Evolutionary conservation across 1,140 invertebrate species (phyloP), one percentile per base, ranked within the genome.

Genomic region (Polypedilum vanderplanki): DNA sequence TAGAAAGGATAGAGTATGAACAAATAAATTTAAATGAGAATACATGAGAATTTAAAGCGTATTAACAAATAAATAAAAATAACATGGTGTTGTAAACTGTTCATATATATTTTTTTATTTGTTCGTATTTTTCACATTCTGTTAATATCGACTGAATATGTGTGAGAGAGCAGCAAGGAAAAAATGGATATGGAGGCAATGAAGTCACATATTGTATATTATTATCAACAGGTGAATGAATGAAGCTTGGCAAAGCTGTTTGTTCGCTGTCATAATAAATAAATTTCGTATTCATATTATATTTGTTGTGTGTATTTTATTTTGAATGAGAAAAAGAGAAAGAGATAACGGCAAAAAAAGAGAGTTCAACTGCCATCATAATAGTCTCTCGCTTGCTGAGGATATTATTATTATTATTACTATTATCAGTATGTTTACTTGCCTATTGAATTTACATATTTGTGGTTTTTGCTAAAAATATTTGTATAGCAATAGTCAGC

Each of bases 211-310:
- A 57, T 57, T 57, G 46, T 57, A 57, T 12, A 57, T 57, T 57
- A 57, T 57, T 57, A n/a, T 57, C 46, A 57, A 57, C 46, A 57
- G 46, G 46, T 57, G 46, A 57, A 57, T 57, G 46, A 33, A 33
- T 33, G 24, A 5, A 57, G 46, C 46, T 57, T 57, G 46, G 12
- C 9, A 57, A 57, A 57, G 46, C 46, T 57, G 46, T 57, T 57
- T 57, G 46, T 57, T 57, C 46, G 46, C 46, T 57, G 46, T 57
- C 46, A 57, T 57, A 57, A 57, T 57, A 57, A 57, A 57, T 57
- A 57, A 57, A 57, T 57, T 57, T 57, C 46, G 12, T 57, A 57
- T 57, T 57, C 46, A 57, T 57, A 57, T 57, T n/a, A 57, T 57
- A 57, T 57, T 57, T 57, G n/a, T 57, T 57, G 41, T 46, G 2